These are phyloP conservation scores for Stictocephala bisonia DNA, from an alignment of 2,888 invertebrate genomes.

Conservation along the genomic window DNA sequence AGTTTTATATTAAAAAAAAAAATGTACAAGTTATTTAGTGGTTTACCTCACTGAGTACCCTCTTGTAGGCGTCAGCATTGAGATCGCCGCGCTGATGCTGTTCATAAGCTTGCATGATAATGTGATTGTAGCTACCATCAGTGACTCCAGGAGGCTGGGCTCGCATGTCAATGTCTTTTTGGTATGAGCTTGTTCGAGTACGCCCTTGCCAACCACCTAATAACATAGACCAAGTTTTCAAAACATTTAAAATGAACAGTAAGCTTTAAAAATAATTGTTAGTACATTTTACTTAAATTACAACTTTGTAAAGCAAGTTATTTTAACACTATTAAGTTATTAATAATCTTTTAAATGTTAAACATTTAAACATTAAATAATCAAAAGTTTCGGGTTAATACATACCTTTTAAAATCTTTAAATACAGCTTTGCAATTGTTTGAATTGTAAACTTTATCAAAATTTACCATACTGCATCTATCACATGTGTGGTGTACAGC, in stretches of 20 bases:
- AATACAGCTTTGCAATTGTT: no score
- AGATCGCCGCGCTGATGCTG: slow-evolving; percentile 80
- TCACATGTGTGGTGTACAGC: no score
- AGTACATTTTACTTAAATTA: neutral
- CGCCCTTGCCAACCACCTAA: neutral
- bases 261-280: neutral
- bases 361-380: no score
- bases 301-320: no score
- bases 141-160: slow-evolving; percentile 62
- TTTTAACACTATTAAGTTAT: no score
- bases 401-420: no score
- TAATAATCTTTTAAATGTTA: no score
- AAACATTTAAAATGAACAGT: neutral
- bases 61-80: slow-evolving; percentile 79
- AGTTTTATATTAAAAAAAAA: slow-evolving; percentile 10
- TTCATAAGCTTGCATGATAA: slow-evolving; percentile 85
- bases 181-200: slow-evolving; percentile 63
- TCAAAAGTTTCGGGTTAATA: no score
- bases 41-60: slow-evolving; percentile 74
- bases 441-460: no score
- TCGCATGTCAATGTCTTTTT: slow-evolving; percentile 67
- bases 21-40: neutral
- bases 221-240: no score
- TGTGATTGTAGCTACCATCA: slow-evolving; percentile 78
- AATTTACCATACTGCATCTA: no score